Evolutionary conservation across 1,140 invertebrate genomes (phyloP).

Genomic region (Carposina sasakii): DNA sequence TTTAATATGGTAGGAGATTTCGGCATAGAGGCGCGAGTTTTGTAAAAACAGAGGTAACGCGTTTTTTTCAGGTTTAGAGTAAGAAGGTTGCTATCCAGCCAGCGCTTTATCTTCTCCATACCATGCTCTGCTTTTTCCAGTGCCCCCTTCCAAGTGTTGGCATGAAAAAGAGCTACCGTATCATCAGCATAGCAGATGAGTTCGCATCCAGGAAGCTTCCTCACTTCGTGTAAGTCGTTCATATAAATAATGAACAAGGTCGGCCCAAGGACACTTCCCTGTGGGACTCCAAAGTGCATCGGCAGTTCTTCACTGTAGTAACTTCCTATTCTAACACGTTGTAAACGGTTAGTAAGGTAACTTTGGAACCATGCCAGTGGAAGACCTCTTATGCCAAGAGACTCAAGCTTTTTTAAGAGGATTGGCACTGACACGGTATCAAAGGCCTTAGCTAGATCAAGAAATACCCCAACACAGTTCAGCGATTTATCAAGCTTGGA

Average conservation of each 20-base stretch:
- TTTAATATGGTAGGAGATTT: too few relatives aligned
- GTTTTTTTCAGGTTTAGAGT: neutral
- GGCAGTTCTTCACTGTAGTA: neutral
- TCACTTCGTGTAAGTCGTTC: neutral
- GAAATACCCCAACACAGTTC: conserved; percentile 7
- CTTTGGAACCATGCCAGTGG: neutral
- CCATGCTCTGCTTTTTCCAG: neutral
- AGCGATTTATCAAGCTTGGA: conserved; percentile 8
- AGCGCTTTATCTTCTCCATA: neutral
- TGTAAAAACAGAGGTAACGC: neutral
- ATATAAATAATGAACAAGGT: neutral
- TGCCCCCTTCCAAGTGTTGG: neutral
- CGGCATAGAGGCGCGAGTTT: too few relatives aligned
- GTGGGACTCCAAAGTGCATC: neutral
- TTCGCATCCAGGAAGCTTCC: neutral
- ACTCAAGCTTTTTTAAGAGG: conserved; percentile 8
- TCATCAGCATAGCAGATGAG: neutral
- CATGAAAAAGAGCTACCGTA: neutral
- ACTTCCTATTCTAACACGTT: neutral
- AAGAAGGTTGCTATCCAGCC: neutral
- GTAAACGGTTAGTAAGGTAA: conserved; percentile 15
- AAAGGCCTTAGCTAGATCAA: conserved; percentile 16
- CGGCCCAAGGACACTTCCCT: neutral
- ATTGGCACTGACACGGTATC: conserved; percentile 11
- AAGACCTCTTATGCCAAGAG: conserved; percentile 13